Evolutionary conservation across 1,140 invertebrate genomes (phyloP), one percentile per base, ranked within the genome.

Genomic region (Drosophila prosaltans): DNA sequence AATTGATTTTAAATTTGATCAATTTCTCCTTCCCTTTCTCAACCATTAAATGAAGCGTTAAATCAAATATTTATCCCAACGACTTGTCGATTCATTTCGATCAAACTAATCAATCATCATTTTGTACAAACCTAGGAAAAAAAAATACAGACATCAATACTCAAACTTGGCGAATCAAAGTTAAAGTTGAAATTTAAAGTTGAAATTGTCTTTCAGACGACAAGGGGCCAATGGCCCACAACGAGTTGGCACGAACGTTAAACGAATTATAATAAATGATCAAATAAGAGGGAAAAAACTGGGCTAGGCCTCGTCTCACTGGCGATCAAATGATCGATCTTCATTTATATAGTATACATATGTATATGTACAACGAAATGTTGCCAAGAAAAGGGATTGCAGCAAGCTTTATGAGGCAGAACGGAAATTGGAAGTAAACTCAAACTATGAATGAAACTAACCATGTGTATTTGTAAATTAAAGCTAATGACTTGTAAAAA

Each of bases 401-500:
- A 70, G 67, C 64, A 36, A 36, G 66, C 30, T 78, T 74, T 68
- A 76, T 72, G 76, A 78, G 65, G 26, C 76, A 76, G 73, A 78
- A 78, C 72, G 59, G 45, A 32, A 65, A 28, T 57, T 40, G 28
- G 9, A 65, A 39, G 21, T 43, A 60, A 59, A 48, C 58, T 40
- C n/a, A 41, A 86, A 68, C 70, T 63, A 89, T 88, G 78, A 88
- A 88, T 88, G 84, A 88, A 89, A 66, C 48, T 69, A 77, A 69
- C 59, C 69, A 66, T 68, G 39, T 81, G 67, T 69, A 72, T 74
- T 74, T 77, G 84, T 89, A 89, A 84, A 88, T 89, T 89, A 88
- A 89, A 88, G 84, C 84, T 89, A 89, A 88, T 88, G 84, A 88
- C 84, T 84, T 84, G 80, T 89, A 84, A 82, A 88, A 88, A 86